A percentile compares a stretch with the other conserved stretches of the same genome.
phyloP scores from a whole-genome alignment of 2,888 invertebrate genomes.

The Cosmia pyralina region DNA sequence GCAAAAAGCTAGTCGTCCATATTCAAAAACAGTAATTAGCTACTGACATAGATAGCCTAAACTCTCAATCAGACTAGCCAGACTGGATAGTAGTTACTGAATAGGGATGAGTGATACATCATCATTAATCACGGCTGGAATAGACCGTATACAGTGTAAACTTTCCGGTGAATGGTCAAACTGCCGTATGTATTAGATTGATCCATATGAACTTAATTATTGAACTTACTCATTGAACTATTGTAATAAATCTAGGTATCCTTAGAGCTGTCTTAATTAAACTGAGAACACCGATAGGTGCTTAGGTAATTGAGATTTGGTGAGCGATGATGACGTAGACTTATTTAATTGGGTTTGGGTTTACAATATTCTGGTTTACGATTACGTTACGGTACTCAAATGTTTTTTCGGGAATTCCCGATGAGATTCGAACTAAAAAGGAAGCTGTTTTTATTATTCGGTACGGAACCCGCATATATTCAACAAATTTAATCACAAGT shows the following conservation, averaged over 20 bases:
- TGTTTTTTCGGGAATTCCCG: no score
- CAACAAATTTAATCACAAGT: no score
- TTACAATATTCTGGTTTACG: no score
- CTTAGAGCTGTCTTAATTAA: not conserved
- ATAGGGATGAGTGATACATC: conserved; percentile 28
- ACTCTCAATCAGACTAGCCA: not conserved
- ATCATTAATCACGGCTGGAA: conserved; percentile 42
- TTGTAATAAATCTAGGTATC: not conserved
- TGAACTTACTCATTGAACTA: conserved; percentile 24
- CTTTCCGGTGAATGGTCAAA: conserved; percentile 32
- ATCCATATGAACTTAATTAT: conserved; percentile 33
- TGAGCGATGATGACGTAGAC: no score
- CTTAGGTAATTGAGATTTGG: no score
- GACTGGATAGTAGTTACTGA: conserved; percentile 5
- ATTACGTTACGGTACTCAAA: no score
- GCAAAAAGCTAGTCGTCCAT: not conserved
- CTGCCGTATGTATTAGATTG: conserved; percentile 42
- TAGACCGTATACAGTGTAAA: conserved; percentile 32
- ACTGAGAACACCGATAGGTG: not conserved
- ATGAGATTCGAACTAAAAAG: no score
- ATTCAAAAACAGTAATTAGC: not conserved
- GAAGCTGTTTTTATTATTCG: no score
- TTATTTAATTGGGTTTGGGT: no score
- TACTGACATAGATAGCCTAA: not conserved
- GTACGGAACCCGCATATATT: no score